These are phyloP conservation scores for Drosophila austrosaltans DNA, from an alignment of 2,888 invertebrate genomes.

Conservation along the genomic window DNA sequence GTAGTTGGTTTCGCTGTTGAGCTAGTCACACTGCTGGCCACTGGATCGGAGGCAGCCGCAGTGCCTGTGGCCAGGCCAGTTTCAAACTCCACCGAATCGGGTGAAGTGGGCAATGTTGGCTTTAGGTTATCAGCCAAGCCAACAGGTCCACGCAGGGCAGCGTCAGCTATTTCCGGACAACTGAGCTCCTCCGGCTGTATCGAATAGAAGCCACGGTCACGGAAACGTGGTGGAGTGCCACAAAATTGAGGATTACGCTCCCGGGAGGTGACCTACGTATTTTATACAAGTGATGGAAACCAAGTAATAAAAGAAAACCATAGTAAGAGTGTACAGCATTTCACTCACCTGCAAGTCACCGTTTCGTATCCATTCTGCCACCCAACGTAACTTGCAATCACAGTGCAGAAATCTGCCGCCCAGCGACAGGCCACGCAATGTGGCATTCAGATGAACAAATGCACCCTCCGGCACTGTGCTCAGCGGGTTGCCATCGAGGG, in stretches of 20 bases:
- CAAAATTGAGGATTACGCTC: conserved; percentile 97
- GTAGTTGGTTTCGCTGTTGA: conserved; percentile 47
- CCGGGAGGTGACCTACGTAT: conserved; percentile 88
- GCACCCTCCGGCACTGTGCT: conserved; percentile 92
- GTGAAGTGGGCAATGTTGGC: conserved; percentile 77
- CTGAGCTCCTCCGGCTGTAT: conserved; percentile 91
- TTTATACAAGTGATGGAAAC: background rate
- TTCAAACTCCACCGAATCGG: conserved; percentile 59
- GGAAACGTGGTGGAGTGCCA: conserved; percentile 91
- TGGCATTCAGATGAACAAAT: conserved; percentile 90
- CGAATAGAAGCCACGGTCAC: conserved; percentile 93
- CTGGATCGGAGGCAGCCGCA: conserved; percentile 46
- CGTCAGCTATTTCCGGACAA: conserved; percentile 85
- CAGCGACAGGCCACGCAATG: conserved; percentile 92
- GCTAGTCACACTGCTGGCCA: conserved; percentile 48
- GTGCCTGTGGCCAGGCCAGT: conserved; percentile 51
- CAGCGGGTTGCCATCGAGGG: conserved; percentile 95
- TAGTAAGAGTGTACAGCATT: too few relatives aligned
- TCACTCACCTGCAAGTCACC: conserved; percentile 91
- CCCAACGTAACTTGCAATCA: conserved; percentile 94
- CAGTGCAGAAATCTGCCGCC: conserved; percentile 95
- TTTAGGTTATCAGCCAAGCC: conserved; percentile 83
- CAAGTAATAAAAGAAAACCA: conserved; percentile 2
- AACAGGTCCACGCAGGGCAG: conserved; percentile 83
- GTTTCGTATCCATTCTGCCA: conserved; percentile 94